Percentiles rank a stretch among this genome's conserved stretches.
Conservation (phyloP, 1,140 invertebrate species). For the Drosophila teissieri region DNA sequence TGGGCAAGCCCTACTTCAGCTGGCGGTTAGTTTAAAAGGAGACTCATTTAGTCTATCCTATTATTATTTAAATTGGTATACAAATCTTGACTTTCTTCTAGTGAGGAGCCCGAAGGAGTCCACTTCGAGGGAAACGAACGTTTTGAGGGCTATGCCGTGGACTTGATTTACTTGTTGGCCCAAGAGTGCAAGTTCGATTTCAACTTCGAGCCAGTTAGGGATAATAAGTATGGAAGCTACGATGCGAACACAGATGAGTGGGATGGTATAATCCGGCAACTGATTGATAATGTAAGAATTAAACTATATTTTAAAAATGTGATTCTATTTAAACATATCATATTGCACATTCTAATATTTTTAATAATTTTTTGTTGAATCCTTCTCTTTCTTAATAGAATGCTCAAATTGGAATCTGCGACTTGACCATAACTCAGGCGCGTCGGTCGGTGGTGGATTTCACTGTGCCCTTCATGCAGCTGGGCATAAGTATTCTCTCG, state of each 20-base stretch:
- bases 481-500: constrained; percentile 94
- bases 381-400: constrained; percentile 86
- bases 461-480: constrained; percentile 95
- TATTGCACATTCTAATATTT: no score
- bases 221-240: constrained; percentile 89
- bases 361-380: no score
- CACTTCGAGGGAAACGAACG: constrained; percentile 86
- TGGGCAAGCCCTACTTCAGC: constrained; percentile 77
- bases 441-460: constrained; percentile 93
- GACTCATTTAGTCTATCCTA: no score
- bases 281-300: constrained; percentile 88
- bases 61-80: no score
- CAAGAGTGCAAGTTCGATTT: constrained; percentile 90
- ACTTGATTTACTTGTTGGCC: constrained; percentile 89
- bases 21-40: constrained; percentile 53
- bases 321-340: no score
- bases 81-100: not conserved
- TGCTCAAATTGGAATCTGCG: constrained; percentile 95
- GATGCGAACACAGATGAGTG: constrained; percentile 89
- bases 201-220: constrained; percentile 89
- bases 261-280: constrained; percentile 93
- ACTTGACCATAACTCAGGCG: constrained; percentile 95
- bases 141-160: constrained; percentile 91
- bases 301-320: not conserved
- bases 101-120: constrained; percentile 68